These are phyloP conservation scores for Leptonema lineaticorne DNA, from an alignment of 1,140 invertebrate species.

Conservation along the genomic window DNA sequence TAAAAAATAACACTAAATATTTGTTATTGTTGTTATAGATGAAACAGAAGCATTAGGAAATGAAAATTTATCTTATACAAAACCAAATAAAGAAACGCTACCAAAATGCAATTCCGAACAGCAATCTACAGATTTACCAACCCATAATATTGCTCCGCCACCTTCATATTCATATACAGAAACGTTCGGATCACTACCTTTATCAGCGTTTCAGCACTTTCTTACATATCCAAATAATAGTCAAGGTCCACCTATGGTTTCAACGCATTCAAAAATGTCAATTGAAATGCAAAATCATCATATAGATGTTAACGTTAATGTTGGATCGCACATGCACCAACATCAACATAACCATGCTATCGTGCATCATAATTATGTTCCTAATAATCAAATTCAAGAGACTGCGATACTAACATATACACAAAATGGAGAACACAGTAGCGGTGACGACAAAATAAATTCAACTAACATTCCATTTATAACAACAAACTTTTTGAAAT, in stretches of 20 bases:
- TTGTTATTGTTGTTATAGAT: neutral
- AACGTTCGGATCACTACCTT: constrained; percentile 16
- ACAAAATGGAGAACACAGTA: constrained; percentile 4
- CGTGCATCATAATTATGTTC: constrained; percentile 30
- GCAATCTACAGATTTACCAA: neutral
- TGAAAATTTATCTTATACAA: neutral
- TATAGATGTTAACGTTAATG: constrained; percentile 3
- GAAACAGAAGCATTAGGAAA: neutral
- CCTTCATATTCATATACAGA: constrained; percentile 25
- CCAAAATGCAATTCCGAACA: neutral
- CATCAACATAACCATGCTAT: constrained; percentile 29
- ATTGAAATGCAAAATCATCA: constrained; percentile 21
- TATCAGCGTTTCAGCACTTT: constrained; percentile 35
- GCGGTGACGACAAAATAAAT: neutral
- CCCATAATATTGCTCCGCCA: constrained; percentile 14
- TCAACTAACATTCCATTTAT: neutral
- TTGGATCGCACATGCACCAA: constrained; percentile 27
- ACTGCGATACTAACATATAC: constrained; percentile 1
- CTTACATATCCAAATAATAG: constrained; percentile 30
- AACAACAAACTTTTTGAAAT: neutral
- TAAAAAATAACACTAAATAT: neutral
- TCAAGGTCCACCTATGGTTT: constrained; percentile 6
- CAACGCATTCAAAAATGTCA: constrained; percentile 21
- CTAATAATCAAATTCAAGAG: constrained; percentile 21
- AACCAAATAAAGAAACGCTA: constrained; percentile 7